phyloP scores from a whole-genome alignment of 2,888 invertebrate genomes.

The Apamea sordens region DNA sequence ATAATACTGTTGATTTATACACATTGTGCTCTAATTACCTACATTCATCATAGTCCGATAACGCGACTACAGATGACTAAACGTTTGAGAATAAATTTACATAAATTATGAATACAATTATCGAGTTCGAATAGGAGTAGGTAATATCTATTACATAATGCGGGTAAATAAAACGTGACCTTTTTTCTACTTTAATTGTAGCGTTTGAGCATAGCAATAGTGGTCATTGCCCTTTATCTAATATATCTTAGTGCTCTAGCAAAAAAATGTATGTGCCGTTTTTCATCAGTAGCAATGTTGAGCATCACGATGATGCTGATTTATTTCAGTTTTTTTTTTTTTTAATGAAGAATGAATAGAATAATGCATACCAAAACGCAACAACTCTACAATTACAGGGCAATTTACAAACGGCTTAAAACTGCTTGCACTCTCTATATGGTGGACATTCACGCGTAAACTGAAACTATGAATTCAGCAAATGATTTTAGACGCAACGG shows the following conservation, averaged over 20 bases:
- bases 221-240: neutral
- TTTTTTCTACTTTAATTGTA: neutral
- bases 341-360: too few relatives aligned
- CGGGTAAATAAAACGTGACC: constrained; percentile 1
- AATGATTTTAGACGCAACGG: neutral
- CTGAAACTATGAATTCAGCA: neutral
- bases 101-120: constrained; percentile 18
- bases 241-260: neutral
- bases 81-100: constrained; percentile 23
- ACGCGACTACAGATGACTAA: constrained; percentile 31
- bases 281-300: neutral
- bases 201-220: neutral
- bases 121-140: constrained; percentile 2
- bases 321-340: neutral
- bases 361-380: too few relatives aligned
- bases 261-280: too few relatives aligned
- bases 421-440: neutral
- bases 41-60: constrained; percentile 36
- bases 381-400: neutral
- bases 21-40: constrained; percentile 33
- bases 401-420: constrained; percentile 1
- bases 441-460: neutral
- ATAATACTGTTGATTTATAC: constrained; percentile 28
- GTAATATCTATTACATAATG: constrained; percentile 20
- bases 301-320: neutral